These are phyloP conservation scores for Pemphigus obesinymphae DNA, from an alignment of 1,140 invertebrate genomes.

Conservation along the genomic window DNA sequence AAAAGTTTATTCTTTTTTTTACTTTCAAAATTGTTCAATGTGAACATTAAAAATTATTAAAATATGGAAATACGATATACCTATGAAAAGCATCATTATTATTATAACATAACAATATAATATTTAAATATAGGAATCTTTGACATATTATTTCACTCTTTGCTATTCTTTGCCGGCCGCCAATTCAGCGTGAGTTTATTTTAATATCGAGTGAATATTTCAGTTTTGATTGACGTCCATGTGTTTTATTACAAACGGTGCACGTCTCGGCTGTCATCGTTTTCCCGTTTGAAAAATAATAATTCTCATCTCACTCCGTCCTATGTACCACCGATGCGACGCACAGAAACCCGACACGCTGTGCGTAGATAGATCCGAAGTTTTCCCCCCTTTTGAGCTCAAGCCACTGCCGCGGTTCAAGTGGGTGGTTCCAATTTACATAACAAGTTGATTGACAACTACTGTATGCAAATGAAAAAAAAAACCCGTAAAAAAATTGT, in stretches of 20 bases:
- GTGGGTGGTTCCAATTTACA: not conserved
- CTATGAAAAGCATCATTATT: too few relatives aligned
- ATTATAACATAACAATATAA: too few relatives aligned
- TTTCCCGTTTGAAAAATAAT: slow-evolving; percentile 1
- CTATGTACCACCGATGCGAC: not conserved
- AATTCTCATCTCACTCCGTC: not conserved
- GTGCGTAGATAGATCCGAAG: not conserved
- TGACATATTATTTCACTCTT: too few relatives aligned
- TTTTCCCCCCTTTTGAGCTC: not conserved
- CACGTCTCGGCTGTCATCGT: not conserved
- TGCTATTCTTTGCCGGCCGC: too few relatives aligned
- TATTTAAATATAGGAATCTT: too few relatives aligned
- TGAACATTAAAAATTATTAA: too few relatives aligned
- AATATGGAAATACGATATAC: too few relatives aligned
- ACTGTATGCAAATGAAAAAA: not conserved
- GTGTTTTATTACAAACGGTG: slow-evolving; percentile 28
- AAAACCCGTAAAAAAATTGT: too few relatives aligned
- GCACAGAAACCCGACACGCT: not conserved
- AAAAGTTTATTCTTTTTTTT: too few relatives aligned
- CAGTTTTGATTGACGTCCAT: slow-evolving; percentile 17
- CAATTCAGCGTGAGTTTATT: not conserved
- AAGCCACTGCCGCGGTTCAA: not conserved
- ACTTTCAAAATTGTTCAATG: too few relatives aligned
- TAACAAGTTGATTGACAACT: slow-evolving; percentile 22
- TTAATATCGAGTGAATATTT: not conserved